Base-by-base conservation (phyloP, 1,140 invertebrate species). In the Aethina tumida region DNA sequence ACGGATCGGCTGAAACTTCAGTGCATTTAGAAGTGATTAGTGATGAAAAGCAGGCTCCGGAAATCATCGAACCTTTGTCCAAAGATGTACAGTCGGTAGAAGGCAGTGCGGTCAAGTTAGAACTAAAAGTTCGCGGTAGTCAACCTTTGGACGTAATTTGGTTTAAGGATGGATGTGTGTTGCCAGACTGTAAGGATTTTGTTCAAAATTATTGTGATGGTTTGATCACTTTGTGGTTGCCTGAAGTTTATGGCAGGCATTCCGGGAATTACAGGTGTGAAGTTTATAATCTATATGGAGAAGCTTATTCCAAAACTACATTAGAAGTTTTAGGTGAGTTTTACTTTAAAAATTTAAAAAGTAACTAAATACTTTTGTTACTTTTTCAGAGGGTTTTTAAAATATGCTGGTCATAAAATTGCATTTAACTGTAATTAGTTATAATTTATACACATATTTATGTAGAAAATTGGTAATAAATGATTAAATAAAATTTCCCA, bases 191-290 rank as follows among this genome's bases (percentile, higher is more conserved):
- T 45, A 68, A 72, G n/a, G 73, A 78, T 49, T 71, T 68, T 53
- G 67, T 63, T 27, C 77, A 81, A 50, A 60, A 75, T 18, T 65
- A 73, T 46, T 70, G 69, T 29, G 71, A 77, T 28, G 74, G 75
- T 17, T 60, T 65, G 3, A 64, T 77, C 27, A 73, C 67, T 22
- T 64, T 88, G 17, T 62, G 69, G 16, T 68, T 89, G 21, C 61
- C 66, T 7, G 75, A 86, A 50, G 68, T 74, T 19, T 75, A 75
- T 49, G 57, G 68, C 13, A 68, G 79, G 47, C 81, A 86, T 59
- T 68, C 71, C 19, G 84, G 81, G n/a, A 62, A 71, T 25, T 88
- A 86, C 52, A 68, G 68, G 35, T 85, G 81, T 49, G 69, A 74
- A 41, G 74, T 77, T 3, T 69, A 66, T 39, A 79, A 76, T 48